Evolutionary conservation across 2,888 invertebrate genomes (phyloP).

Genomic region (Drosophila prostipennis): DNA sequence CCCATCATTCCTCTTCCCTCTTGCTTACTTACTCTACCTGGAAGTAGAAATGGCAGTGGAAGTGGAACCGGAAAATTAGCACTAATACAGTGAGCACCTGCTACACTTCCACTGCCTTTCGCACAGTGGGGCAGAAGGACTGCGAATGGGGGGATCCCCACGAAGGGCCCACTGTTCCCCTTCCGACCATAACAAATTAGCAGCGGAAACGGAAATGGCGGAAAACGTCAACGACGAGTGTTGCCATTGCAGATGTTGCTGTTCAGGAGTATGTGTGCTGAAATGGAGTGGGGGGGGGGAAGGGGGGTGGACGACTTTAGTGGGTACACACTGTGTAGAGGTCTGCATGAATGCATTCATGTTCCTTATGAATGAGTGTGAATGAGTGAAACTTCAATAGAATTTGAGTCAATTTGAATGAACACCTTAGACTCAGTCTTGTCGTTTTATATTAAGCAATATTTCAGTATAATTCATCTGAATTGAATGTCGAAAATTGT

Average conservation of each 20-base stretch:
- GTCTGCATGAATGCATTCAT: no score
- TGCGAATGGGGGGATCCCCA: no score
- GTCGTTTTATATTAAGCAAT: no score
- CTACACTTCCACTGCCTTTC: background rate
- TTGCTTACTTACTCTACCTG: background rate
- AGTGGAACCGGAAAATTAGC: background rate
- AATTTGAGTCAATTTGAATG: no score
- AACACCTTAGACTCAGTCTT: no score
- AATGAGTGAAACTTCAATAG: no score
- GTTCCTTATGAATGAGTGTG: no score
- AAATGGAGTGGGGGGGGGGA: background rate
- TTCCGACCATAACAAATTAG: slow-evolving; percentile 64
- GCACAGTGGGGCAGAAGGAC: background rate
- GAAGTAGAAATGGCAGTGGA: background rate
- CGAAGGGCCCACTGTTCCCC: slow-evolving; percentile 14
- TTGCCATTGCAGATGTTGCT: slow-evolving; percentile 28
- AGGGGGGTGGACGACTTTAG: slow-evolving; percentile 2
- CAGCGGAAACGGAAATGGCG: slow-evolving; percentile 68
- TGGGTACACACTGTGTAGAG: no score
- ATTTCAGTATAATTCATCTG: no score
- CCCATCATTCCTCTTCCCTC: background rate
- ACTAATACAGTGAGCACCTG: background rate
- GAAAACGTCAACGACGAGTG: slow-evolving; percentile 58
- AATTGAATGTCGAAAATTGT: no score
- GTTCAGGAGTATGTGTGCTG: background rate